A percentile compares a stretch with the other conserved stretches of the same genome.
phyloP scores from a whole-genome alignment of 2,113 vertebrate species.

The Syngnathus floridae region DNA sequence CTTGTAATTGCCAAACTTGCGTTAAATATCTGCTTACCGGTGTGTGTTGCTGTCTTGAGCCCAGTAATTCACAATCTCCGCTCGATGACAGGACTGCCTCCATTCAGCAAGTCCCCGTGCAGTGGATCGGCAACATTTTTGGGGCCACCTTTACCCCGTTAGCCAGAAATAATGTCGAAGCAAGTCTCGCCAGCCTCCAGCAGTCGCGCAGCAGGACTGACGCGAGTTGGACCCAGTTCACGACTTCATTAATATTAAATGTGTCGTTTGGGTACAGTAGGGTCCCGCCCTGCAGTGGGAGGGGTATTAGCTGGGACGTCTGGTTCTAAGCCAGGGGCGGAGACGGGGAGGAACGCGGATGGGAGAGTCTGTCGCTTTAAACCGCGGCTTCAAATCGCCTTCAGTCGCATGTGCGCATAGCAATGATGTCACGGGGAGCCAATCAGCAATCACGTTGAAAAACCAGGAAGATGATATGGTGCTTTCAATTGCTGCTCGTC shows the following conservation, averaged over 20 bases:
- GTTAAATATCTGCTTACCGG: constrained; percentile 47
- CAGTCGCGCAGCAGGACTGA: constrained; percentile 59
- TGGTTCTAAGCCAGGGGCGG: constrained; percentile 3
- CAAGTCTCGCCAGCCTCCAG: constrained; percentile 65
- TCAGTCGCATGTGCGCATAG: constrained; percentile 41
- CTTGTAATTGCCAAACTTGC: constrained; percentile 44
- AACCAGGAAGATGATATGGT: constrained; percentile 28
- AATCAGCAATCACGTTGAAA: constrained; percentile 70
- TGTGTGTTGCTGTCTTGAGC: constrained; percentile 41
- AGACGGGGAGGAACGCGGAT: neutral
- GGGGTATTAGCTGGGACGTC: constrained; percentile 31
- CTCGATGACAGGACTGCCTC: constrained; percentile 52
- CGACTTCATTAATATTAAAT: constrained; percentile 56
- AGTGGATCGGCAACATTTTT: constrained; percentile 79
- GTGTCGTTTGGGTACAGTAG: constrained; percentile 22
- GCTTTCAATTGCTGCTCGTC: constrained; percentile 25
- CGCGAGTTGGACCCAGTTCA: constrained; percentile 60
- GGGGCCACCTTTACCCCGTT: constrained; percentile 71
- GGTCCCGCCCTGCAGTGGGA: constrained; percentile 52
- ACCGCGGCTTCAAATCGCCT: constrained; percentile 31
- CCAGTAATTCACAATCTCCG: constrained; percentile 41
- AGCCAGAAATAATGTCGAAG: constrained; percentile 75
- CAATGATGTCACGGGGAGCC: constrained; percentile 92
- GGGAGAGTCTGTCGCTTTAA: constrained; percentile 31
- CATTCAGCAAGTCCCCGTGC: constrained; percentile 76